phyloP scores from a whole-genome alignment of 37 sponge, comb jelly and placozoan species.

The Corticium candelabrum region DNA sequence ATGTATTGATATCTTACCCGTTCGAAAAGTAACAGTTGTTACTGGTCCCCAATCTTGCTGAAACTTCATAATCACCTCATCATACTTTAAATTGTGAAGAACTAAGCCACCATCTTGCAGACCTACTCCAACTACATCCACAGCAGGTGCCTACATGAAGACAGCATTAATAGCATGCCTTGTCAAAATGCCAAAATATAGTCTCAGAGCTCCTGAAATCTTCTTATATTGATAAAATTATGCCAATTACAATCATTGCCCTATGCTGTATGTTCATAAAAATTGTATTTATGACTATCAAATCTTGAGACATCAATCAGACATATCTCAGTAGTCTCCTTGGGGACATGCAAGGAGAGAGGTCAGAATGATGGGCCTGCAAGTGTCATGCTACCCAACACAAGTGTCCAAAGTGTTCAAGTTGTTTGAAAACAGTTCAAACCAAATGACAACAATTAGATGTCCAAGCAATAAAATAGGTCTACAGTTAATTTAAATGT shows the following conservation, averaged over 20 bases:
- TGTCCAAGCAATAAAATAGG: too few species aligned
- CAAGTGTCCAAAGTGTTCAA: too few species aligned
- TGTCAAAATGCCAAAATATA: neutral
- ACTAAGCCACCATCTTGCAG: conserved; percentile 62
- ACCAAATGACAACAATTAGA: too few species aligned
- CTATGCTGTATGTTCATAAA: neutral
- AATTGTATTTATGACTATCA: too few species aligned
- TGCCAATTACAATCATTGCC: neutral
- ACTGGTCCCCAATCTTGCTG: conserved; percentile 95
- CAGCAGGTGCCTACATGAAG: conserved; percentile 56
- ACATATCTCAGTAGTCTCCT: too few species aligned
- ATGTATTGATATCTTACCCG: conserved; percentile 50
- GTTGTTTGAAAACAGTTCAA: too few species aligned
- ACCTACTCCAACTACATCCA: conserved; percentile 81
- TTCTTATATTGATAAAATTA: neutral
- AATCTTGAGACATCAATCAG: too few species aligned
- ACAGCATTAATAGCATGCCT: neutral
- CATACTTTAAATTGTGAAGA: conserved; percentile 75
- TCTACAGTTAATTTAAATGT: too few species aligned
- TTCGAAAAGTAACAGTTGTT: conserved; percentile 68
- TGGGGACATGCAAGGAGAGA: too few species aligned
- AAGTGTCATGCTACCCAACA: too few species aligned
- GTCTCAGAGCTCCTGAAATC: neutral
- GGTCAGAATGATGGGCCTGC: too few species aligned
- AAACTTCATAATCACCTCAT: conserved; percentile 82